Conservation (phyloP, 2,888 invertebrate species). For the Drosophila antonietae region DNA sequence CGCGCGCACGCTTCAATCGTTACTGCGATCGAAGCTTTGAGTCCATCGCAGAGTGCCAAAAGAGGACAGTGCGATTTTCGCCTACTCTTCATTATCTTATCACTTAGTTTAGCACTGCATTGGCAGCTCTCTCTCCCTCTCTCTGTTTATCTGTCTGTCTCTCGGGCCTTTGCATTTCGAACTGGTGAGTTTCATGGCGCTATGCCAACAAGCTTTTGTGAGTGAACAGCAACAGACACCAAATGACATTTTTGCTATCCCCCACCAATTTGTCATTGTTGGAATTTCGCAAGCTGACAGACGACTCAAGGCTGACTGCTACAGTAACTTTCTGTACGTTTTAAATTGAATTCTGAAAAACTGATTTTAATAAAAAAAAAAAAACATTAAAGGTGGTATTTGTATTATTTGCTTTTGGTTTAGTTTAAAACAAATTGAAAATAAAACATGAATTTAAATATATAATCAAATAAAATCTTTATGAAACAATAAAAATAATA, state of each 20-base stretch:
- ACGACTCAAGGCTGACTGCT: slow-evolving; percentile 38
- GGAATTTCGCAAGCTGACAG: neutral
- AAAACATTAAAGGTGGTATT: neutral
- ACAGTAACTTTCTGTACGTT: neutral
- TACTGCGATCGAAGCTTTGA: slow-evolving; percentile 54
- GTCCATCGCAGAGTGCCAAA: slow-evolving; percentile 18
- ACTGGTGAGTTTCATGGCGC: neutral
- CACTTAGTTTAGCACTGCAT: slow-evolving; percentile 28
- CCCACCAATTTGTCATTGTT: neutral
- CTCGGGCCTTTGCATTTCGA: slow-evolving; percentile 8
- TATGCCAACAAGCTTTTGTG: slow-evolving; percentile 22
- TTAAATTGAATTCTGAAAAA: neutral
- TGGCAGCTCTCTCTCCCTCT: slow-evolving; percentile 8
- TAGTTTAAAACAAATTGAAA: no score
- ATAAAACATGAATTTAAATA: no score
- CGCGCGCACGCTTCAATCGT: slow-evolving; percentile 46
- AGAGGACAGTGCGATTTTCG: slow-evolving; percentile 26
- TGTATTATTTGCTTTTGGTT: neutral
- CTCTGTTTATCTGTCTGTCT: neutral
- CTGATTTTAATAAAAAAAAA: neutral
- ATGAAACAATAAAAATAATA: neutral
- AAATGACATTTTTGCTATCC: neutral
- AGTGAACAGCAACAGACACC: neutral
- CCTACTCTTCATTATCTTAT: slow-evolving; percentile 50
- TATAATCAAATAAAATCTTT: no score